Evolutionary conservation across 1,140 invertebrate genomes (phyloP).

Genomic region (Pseudomyrmex gracilis): DNA sequence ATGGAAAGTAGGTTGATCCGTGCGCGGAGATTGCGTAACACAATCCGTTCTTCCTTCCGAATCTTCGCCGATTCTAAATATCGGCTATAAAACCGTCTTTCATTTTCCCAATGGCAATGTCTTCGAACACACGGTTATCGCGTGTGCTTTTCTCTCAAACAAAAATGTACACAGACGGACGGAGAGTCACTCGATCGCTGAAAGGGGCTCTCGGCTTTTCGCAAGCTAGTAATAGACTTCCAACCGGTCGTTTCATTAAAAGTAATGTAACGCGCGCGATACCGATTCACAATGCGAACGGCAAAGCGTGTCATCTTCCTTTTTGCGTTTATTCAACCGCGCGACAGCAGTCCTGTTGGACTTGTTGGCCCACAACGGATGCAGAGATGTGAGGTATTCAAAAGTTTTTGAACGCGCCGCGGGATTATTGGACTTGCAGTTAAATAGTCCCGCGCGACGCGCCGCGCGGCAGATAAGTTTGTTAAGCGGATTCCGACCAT

Average conservation of each 20-base stretch:
- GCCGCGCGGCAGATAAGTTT: slow-evolving; percentile 51
- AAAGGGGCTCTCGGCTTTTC: too few species aligned
- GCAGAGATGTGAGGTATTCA: not conserved
- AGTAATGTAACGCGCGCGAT: not conserved
- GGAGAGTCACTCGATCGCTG: too few species aligned
- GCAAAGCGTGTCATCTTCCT: not conserved
- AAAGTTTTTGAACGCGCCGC: slow-evolving; percentile 27
- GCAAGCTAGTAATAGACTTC: not conserved
- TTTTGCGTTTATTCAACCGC: not conserved
- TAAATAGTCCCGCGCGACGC: slow-evolving; percentile 57
- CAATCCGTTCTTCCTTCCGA: slow-evolving; percentile 2
- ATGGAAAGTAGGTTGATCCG: slow-evolving; percentile 22
- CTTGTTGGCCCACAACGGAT: slow-evolving; percentile 7
- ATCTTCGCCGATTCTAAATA: not conserved
- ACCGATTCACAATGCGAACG: slow-evolving; percentile 2
- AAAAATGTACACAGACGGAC: not conserved
- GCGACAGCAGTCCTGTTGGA: not conserved
- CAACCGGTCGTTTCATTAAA: not conserved
- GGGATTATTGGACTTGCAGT: slow-evolving; percentile 43
- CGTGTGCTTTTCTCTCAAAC: not conserved
- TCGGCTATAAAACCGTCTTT: too few species aligned
- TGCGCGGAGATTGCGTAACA: slow-evolving; percentile 17
- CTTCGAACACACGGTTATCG: not conserved
- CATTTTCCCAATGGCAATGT: too few species aligned
- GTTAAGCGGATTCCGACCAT: slow-evolving; percentile 59